Evolutionary conservation across 2,797 vertebrate genomes (phyloP).

Genomic region (Adelosebastes latens): DNA sequence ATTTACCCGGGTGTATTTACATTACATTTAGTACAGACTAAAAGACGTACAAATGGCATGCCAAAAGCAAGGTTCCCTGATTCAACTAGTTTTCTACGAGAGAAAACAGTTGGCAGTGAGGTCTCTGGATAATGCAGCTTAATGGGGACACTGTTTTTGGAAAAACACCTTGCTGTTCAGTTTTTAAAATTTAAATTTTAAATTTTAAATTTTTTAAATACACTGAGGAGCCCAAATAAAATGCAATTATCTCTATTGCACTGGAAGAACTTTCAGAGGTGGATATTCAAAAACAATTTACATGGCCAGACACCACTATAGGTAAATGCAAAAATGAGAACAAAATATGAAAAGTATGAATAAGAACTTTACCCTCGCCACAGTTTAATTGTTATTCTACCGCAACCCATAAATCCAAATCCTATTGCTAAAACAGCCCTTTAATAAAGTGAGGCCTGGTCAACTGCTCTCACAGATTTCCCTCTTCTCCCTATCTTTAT

Average conservation of each 20-base stretch:
- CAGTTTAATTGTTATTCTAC: constrained; percentile 2
- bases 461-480: constrained; percentile 12
- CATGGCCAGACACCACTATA: not conserved
- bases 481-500: constrained; percentile 20
- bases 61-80: too few species aligned
- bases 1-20: not conserved
- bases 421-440: not conserved
- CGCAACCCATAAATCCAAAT: not conserved
- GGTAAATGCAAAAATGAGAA: not conserved
- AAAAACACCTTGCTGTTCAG: not conserved
- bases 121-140: not conserved
- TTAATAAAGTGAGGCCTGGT: constrained; percentile 5
- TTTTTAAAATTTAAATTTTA: not conserved
- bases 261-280: not conserved
- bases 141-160: not conserved
- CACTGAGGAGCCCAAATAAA: constrained; percentile 2
- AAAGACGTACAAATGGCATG: too few species aligned
- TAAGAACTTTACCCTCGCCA: not conserved
- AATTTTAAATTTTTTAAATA: not conserved
- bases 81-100: not conserved
- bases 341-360: not conserved
- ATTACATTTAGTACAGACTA: not conserved
- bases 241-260: not conserved
- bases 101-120: not conserved
- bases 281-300: not conserved